Percentiles rank a stretch among this genome's conserved stretches.
Conservation (phyloP, 2,888 invertebrate species). For the Pyrgus malvae region DNA sequence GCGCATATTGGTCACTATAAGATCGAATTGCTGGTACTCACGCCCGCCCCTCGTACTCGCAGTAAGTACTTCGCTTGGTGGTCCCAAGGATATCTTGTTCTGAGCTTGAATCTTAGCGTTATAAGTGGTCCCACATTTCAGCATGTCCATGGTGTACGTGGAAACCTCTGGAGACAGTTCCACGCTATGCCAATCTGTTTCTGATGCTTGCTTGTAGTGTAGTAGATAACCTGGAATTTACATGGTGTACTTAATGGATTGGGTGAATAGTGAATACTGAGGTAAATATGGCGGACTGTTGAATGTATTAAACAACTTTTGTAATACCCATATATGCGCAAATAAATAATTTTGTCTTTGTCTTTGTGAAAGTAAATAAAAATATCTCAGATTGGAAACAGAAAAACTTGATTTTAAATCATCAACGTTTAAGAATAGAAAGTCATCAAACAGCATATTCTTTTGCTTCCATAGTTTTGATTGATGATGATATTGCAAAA, state of each 20-base stretch:
- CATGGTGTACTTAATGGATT: neutral
- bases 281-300: too few relatives aligned
- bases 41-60: conserved; percentile 89
- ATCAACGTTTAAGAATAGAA: too few relatives aligned
- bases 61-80: conserved; percentile 84
- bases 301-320: too few relatives aligned
- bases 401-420: too few relatives aligned
- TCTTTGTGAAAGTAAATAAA: too few relatives aligned
- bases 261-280: neutral
- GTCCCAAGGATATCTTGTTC: conserved; percentile 89
- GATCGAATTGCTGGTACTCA: conserved; percentile 60
- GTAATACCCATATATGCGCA: too few relatives aligned
- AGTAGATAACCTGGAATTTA: conserved; percentile 83
- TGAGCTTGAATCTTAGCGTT: conserved; percentile 87
- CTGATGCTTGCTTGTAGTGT: conserved; percentile 85
- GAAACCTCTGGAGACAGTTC: conserved; percentile 88
- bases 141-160: conserved; percentile 85
- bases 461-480: too few relatives aligned
- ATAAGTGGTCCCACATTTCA: conserved; percentile 90
- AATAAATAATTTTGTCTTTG: too few relatives aligned
- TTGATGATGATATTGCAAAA: too few relatives aligned
- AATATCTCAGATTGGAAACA: too few relatives aligned
- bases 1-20: too few relatives aligned
- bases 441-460: too few relatives aligned
- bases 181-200: conserved; percentile 86